Evolutionary conservation across 2,113 vertebrate genomes (phyloP).

Genomic region (Plotosus lineatus): DNA sequence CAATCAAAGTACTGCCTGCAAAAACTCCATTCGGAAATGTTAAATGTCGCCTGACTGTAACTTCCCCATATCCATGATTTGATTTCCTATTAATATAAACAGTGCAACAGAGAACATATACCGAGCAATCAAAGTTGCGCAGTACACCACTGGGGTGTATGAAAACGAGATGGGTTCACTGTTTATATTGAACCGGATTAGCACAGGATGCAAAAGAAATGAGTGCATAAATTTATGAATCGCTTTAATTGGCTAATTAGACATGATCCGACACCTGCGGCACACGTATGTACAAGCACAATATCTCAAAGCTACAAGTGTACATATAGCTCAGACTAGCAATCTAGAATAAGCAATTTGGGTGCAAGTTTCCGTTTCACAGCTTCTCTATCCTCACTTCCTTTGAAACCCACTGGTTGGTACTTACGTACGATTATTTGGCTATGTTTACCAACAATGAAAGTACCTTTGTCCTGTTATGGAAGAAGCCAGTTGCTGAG

Average conservation of each 20-base stretch:
- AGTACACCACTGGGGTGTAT: neutral
- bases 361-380: slow-evolving; percentile 27
- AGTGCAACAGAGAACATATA: neutral
- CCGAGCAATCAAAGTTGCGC: no score
- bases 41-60: neutral
- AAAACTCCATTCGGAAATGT: neutral
- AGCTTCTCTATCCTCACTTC: slow-evolving; percentile 13
- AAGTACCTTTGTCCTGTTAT: slow-evolving; percentile 23
- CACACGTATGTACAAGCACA: neutral
- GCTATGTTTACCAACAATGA: slow-evolving; percentile 45
- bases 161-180: neutral
- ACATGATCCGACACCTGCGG: neutral
- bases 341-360: neutral
- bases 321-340: neutral
- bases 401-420: slow-evolving; percentile 6
- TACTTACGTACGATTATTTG: neutral
- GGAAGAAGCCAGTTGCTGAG: slow-evolving; percentile 6
- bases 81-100: neutral
- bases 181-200: neutral
- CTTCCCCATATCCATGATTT: neutral
- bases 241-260: no score
- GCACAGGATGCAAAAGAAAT: neutral
- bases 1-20: neutral
- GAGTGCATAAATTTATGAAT: neutral
- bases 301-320: neutral